These are phyloP conservation scores for Cydia splendana DNA, from an alignment of 1,140 invertebrate species.

Conservation along the genomic window DNA sequence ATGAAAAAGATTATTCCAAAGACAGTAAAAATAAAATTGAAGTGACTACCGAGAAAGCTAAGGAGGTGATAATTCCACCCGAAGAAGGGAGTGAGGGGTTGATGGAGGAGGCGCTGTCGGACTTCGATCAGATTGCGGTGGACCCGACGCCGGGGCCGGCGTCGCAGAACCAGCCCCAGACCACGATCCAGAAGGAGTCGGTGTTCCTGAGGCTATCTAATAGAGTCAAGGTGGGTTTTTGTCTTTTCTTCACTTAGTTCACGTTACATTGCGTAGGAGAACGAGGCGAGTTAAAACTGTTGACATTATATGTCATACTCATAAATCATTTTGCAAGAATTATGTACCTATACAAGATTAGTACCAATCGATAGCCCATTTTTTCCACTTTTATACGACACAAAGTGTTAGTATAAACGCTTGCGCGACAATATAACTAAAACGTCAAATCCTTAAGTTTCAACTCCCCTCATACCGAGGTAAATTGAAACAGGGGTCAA, in stretches of 20 bases:
- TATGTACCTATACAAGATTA: too few species aligned
- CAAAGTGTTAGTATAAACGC: too few species aligned
- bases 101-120: conserved; percentile 73
- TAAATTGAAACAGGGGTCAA: too few species aligned
- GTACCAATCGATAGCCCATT: too few species aligned
- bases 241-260: conserved; percentile 23
- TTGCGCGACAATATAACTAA: too few species aligned
- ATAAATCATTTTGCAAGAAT: too few species aligned
- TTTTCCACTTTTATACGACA: too few species aligned
- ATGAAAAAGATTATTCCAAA: conserved; percentile 62
- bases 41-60: conserved; percentile 55
- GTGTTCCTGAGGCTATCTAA: conserved; percentile 97
- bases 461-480: too few species aligned
- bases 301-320: too few species aligned
- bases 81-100: conserved; percentile 72
- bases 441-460: too few species aligned
- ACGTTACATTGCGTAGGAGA: too few species aligned
- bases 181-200: conserved; percentile 90
- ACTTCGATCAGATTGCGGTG: conserved; percentile 73
- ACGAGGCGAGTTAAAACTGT: too few species aligned
- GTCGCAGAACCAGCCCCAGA: conserved; percentile 73
- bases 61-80: conserved; percentile 49
- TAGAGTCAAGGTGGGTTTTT: conserved; percentile 90
- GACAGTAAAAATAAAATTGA: conserved; percentile 61
- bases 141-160: conserved; percentile 66